A percentile compares a stretch with the other conserved stretches of the same genome.
These are phyloP conservation scores for Tangara arthus DNA, from an alignment of 2,797 vertebrate species.

Conservation along the genomic window DNA sequence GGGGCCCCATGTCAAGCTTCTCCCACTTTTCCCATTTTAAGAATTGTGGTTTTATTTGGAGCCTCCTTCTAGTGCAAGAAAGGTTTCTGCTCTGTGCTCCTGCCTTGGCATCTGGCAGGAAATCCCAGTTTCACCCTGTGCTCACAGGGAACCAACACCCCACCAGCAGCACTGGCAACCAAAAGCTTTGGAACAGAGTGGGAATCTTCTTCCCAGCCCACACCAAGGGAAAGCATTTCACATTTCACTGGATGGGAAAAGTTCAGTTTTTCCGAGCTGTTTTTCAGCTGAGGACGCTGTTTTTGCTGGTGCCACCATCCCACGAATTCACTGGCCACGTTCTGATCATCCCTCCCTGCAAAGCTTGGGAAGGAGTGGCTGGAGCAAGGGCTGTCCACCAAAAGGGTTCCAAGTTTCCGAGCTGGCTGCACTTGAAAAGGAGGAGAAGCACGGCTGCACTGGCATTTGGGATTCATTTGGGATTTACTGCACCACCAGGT, in stretches of 20 bases:
- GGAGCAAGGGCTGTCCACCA: not conserved
- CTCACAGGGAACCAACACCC: not conserved
- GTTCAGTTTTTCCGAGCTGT: not conserved
- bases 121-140: not conserved
- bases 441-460: not conserved
- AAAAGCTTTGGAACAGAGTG: not conserved
- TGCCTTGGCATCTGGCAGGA: not conserved
- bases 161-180: not conserved
- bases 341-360: not conserved
- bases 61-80: not conserved
- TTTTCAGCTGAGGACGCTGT: not conserved
- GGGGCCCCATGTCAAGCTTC: not conserved
- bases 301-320: not conserved
- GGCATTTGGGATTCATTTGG: not conserved
- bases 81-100: not conserved
- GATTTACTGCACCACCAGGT: not conserved
- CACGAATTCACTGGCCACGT: not conserved
- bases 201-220: not conserved
- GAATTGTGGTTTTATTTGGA: not conserved
- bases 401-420: not conserved
- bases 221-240: not conserved
- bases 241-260: not conserved
- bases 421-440: not conserved
- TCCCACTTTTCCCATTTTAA: not conserved
- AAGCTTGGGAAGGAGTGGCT: not conserved